A percentile compares a stretch with the other conserved stretches of the same genome.
These are phyloP conservation scores for Phortica variegata DNA, from an alignment of 1,140 invertebrate genomes.

Conservation along the genomic window DNA sequence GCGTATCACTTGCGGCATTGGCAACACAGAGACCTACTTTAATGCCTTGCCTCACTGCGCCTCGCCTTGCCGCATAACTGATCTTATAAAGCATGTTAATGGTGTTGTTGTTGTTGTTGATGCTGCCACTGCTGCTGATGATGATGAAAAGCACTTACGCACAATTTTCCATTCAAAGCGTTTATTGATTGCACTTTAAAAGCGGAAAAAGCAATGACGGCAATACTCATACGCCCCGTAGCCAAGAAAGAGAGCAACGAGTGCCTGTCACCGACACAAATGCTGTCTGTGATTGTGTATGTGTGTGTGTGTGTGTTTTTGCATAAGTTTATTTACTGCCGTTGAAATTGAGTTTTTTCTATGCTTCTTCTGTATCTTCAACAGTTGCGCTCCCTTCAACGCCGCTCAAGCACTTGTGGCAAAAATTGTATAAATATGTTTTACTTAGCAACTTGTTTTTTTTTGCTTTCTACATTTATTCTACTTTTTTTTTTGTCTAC, in stretches of 20 bases:
- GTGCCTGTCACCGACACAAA: background rate
- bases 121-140: slow-evolving; percentile 27
- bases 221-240: slow-evolving; percentile 43
- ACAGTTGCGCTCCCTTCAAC: background rate
- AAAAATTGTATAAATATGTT: background rate
- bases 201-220: slow-evolving; percentile 16
- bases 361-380: slow-evolving; percentile 5
- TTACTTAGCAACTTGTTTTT: slow-evolving; percentile 4
- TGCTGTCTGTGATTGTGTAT: background rate
- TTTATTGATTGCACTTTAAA: slow-evolving; percentile 50
- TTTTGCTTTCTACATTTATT: slow-evolving; percentile 19
- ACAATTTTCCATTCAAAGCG: slow-evolving; percentile 48
- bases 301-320: slow-evolving; percentile 5
- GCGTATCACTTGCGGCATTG: too few relatives aligned
- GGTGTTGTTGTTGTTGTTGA: slow-evolving; percentile 12
- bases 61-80: too few relatives aligned
- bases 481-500: slow-evolving; percentile 32
- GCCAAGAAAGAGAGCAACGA: background rate
- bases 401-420: background rate
- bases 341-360: slow-evolving; percentile 44
- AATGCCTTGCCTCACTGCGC: too few relatives aligned
- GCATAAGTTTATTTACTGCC: slow-evolving; percentile 38
- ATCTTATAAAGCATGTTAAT: too few relatives aligned
- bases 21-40: background rate
- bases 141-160: slow-evolving; percentile 38